Evolutionary conservation across 1,140 invertebrate species (phyloP), one percentile per base, ranked within the genome.

Genomic region (Yoshiicerus persimilis): DNA sequence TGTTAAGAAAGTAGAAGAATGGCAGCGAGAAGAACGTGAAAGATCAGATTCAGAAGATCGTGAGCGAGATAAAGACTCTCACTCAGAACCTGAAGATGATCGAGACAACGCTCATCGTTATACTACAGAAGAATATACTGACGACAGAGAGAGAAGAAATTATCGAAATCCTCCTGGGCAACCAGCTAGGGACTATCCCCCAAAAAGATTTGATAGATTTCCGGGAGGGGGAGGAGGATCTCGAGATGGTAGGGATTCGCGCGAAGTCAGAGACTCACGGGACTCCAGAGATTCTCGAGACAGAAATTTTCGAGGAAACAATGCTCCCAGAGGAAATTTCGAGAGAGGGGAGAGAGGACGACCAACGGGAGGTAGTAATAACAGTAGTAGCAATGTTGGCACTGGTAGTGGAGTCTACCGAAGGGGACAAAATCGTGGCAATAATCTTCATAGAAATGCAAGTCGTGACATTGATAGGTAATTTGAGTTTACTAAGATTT

Each of bases 51-150:
- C 87, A 11, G 41, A 66, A 36, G 83, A 87, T 39, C 66, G 56
- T 32, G 87, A 88, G 27, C 85, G 85, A 80, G 89, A 87, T 38
- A 90, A 90, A 75, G 89, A 90, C 66, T 86, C 88, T 3, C 89
- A 90, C 47, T 88, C 87, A 34, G 89, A 90, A 25, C 89, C 89
- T 4, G 88, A 90, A 70, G 88, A 90, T 87, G 88, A 90, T 36
- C 84, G 88, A 27, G 88, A 80, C 75, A 80, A 89, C 34, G 36
- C 83, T 16, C 86, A 88, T 34, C 47, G 56, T 8, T 80, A 84
- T 11, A 84, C 36, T 56, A 30, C 27, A 16, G 75, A 80, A 39
- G 39, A 87, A 41, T 64, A 64, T 87, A 70, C 11, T 11, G 66
- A 38, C 8, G 84, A 84, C 8, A n/a, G 41, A 83, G 87, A 75